Evolutionary conservation across 2,888 invertebrate genomes (phyloP).

Genomic region (Elysia crispata): DNA sequence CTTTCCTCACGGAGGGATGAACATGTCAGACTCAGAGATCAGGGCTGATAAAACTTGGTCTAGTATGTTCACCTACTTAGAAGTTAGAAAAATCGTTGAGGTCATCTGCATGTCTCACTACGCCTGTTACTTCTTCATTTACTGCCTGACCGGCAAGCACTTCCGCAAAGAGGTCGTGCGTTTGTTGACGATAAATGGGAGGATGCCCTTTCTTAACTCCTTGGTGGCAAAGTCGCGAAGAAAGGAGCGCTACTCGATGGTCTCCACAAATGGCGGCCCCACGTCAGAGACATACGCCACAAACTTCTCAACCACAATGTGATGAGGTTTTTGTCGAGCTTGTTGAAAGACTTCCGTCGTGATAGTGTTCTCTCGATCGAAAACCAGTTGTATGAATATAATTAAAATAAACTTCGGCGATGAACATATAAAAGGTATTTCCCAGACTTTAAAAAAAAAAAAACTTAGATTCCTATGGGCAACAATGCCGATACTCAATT

Average conservation of each 20-base stretch:
- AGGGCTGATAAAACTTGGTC: slow-evolving; percentile 63
- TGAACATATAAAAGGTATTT: too few species aligned
- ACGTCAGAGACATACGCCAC: slow-evolving; percentile 54
- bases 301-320: slow-evolving; percentile 53
- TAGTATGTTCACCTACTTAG: slow-evolving; percentile 57
- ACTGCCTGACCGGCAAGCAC: slow-evolving; percentile 66
- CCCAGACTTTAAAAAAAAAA: too few species aligned
- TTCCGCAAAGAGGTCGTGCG: slow-evolving; percentile 61
- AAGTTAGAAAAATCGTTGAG: slow-evolving; percentile 66
- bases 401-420: too few species aligned
- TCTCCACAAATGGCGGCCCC: slow-evolving; percentile 54
- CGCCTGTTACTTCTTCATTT: slow-evolving; percentile 71
- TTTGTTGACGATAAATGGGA: slow-evolving; percentile 51
- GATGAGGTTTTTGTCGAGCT: slow-evolving; percentile 11
- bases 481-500: too few species aligned
- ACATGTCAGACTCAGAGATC: slow-evolving; percentile 61
- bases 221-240: slow-evolving; percentile 40
- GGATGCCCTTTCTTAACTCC: slow-evolving; percentile 43
- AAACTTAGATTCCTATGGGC: too few species aligned
- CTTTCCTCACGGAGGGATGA: slow-evolving; percentile 57
- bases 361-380: too few species aligned
- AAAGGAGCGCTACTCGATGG: slow-evolving; percentile 55
- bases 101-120: slow-evolving; percentile 71
- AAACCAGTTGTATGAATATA: too few species aligned
- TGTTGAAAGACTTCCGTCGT: neutral